phyloP scores from a whole-genome alignment of 1,140 invertebrate genomes.

The Procambarus clarkii region DNA sequence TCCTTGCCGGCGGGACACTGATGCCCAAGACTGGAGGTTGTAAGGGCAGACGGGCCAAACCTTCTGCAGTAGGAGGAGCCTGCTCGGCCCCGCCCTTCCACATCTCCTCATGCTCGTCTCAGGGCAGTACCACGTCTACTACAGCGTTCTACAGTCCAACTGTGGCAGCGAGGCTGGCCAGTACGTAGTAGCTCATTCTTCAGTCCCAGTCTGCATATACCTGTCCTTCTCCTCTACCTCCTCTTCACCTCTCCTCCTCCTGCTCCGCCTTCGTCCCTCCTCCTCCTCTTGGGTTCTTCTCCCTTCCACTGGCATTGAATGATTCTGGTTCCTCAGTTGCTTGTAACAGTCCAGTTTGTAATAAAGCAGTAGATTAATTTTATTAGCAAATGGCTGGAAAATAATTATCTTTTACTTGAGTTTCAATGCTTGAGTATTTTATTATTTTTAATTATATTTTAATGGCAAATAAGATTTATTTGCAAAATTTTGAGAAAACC shows the following conservation, averaged over 20 bases:
- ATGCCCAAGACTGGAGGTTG: constrained; percentile 19
- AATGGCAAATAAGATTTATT: too few species aligned
- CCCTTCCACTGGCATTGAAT: not conserved
- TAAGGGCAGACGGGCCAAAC: not conserved
- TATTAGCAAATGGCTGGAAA: too few species aligned
- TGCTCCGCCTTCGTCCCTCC: not conserved
- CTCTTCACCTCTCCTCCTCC: not conserved
- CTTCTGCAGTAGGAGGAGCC: constrained; percentile 7
- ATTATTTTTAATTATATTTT: too few species aligned
- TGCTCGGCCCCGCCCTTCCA: constrained; percentile 12
- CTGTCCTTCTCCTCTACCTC: not conserved
- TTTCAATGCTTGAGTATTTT: too few species aligned
- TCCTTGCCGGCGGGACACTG: constrained; percentile 10
- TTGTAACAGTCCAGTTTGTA: too few species aligned
- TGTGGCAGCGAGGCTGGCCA: constrained; percentile 60
- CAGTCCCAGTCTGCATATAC: too few species aligned
- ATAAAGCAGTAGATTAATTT: too few species aligned
- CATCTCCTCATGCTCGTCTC: constrained; percentile 48
- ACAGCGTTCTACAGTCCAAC: too few species aligned
- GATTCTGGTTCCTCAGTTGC: too few species aligned
- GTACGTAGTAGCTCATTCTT: constrained; percentile 21
- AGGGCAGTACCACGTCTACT: constrained; percentile 63
- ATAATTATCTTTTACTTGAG: too few species aligned
- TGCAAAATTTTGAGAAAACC: too few species aligned
- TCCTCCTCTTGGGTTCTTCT: not conserved